Conservation (phyloP, 2,113 vertebrate species). For the Labeo catla region DNA sequence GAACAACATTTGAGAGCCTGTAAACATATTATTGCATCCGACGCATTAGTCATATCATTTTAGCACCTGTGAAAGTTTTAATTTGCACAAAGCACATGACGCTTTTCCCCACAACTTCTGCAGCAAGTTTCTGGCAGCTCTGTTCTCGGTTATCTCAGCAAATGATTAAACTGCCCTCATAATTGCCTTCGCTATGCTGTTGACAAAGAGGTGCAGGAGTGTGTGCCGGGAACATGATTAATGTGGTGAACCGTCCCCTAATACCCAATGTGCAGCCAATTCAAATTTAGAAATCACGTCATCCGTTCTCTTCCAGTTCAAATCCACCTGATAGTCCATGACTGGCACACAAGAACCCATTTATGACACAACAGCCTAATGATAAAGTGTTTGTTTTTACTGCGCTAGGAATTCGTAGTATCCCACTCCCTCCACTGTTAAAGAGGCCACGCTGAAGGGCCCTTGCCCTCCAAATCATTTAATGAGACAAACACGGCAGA, state of each 20-base stretch:
- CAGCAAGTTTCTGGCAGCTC: not conserved
- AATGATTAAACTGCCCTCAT: constrained; percentile 41
- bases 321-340: constrained; percentile 6
- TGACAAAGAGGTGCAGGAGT: constrained; percentile 26
- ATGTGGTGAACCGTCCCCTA: constrained; percentile 40
- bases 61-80: constrained; percentile 7
- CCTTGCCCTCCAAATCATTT: not conserved
- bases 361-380: constrained; percentile 22
- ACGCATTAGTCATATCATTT: not conserved
- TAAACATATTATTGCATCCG: constrained; percentile 3
- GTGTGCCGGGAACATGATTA: constrained; percentile 39
- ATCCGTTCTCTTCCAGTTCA: constrained; percentile 24
- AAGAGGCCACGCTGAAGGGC: not conserved
- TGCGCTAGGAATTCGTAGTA: not conserved
- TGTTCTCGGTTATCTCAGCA: constrained; percentile 20
- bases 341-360: constrained; percentile 3
- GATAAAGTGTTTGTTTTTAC: constrained; percentile 34
- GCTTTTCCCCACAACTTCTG: not conserved
- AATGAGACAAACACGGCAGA: not conserved
- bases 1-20: not conserved
- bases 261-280: constrained; percentile 37
- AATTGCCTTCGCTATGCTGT: constrained; percentile 32
- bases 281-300: constrained; percentile 33
- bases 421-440: not conserved
- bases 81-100: not conserved